phyloP scores from a whole-genome alignment of 1,140 invertebrate genomes.

The Oncopodura yosiiana region DNA sequence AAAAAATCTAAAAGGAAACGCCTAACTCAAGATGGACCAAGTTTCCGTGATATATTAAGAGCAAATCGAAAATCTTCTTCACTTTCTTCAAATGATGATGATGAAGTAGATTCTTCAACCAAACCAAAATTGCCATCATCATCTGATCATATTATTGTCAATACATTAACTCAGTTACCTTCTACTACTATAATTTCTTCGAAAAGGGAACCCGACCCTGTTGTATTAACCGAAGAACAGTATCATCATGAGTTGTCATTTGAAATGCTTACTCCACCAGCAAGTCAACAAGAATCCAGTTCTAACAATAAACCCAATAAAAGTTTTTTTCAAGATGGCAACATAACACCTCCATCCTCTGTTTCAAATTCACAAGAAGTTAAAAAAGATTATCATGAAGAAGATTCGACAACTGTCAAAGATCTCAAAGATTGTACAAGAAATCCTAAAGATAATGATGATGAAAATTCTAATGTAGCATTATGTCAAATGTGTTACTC shows the following conservation, averaged over 20 bases:
- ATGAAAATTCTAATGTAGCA: neutral
- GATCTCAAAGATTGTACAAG: neutral
- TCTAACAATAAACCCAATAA: neutral
- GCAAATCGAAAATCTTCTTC: neutral
- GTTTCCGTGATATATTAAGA: neutral
- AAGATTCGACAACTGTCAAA: neutral
- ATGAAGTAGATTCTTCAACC: neutral
- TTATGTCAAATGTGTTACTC: slow-evolving; percentile 23
- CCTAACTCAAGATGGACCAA: neutral
- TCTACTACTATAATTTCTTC: too few relatives aligned
- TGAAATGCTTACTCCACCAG: too few relatives aligned
- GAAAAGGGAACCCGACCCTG: too few relatives aligned
- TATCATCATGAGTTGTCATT: too few relatives aligned
- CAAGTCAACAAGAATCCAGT: too few relatives aligned
- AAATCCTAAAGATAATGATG: neutral
- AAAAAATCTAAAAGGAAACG: slow-evolving; percentile 4
- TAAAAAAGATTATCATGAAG: neutral
- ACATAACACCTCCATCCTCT: neutral
- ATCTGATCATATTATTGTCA: neutral
- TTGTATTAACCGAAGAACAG: too few relatives aligned
- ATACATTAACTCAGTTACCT: too few relatives aligned
- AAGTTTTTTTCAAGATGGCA: neutral
- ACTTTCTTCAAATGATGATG: neutral
- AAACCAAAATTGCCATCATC: neutral
- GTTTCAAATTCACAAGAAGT: neutral